Conservation (phyloP, 2,888 invertebrate species). For the Ceraclea dissimilis region DNA sequence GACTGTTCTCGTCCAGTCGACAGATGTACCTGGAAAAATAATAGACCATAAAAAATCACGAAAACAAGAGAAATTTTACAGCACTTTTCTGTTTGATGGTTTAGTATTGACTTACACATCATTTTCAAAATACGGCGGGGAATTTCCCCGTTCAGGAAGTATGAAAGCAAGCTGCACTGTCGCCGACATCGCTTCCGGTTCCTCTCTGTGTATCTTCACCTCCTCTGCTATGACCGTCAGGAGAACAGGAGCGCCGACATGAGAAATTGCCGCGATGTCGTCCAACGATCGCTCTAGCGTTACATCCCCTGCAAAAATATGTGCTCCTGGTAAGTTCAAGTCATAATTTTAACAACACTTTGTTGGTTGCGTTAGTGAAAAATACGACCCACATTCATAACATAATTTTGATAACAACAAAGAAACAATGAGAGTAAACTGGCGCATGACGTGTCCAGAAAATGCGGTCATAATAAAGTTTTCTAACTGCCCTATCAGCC, state of each 20-base stretch:
- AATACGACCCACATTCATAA: no score
- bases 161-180: constrained; percentile 79
- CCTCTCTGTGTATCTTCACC: constrained; percentile 63
- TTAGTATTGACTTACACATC: constrained; percentile 31
- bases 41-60: not conserved
- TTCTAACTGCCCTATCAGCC: no score
- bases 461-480: no score
- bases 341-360: not conserved
- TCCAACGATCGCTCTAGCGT: constrained; percentile 63
- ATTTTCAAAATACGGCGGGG: constrained; percentile 72
- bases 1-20: constrained; percentile 72
- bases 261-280: constrained; percentile 72
- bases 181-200: constrained; percentile 71
- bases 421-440: no score
- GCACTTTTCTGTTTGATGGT: no score
- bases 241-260: constrained; percentile 75
- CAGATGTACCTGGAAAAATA: constrained; percentile 59
- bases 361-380: no score
- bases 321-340: constrained; percentile 13
- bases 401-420: no score
- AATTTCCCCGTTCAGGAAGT: constrained; percentile 67
- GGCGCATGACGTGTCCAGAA: no score
- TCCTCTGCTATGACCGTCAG: constrained; percentile 82
- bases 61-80: no score
- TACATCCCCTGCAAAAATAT: constrained; percentile 54